A percentile compares a stretch with the other conserved stretches of the same genome.
Evolutionary conservation across 2,113 vertebrate genomes (phyloP).

Genomic region (Equus quagga): DNA sequence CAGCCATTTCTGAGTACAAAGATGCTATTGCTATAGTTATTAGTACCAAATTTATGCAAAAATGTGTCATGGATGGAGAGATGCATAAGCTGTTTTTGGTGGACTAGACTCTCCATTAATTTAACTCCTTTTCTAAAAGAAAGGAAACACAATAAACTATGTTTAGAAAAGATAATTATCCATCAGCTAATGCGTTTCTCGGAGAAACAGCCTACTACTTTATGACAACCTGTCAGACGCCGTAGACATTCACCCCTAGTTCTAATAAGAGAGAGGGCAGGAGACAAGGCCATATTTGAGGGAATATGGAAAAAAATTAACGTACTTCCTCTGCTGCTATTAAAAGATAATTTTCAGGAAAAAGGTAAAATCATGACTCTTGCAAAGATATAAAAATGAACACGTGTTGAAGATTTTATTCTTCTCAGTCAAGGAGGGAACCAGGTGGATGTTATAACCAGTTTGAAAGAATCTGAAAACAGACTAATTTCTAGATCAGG

Average conservation of each 20-base stretch:
- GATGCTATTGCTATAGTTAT: not conserved
- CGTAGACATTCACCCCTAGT: slow-evolving; percentile 53
- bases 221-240: not conserved
- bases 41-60: not conserved
- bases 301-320: slow-evolving; percentile 57
- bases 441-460: not conserved
- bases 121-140: slow-evolving; percentile 3
- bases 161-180: slow-evolving; percentile 33
- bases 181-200: slow-evolving; percentile 63
- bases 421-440: not conserved
- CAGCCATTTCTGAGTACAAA: not conserved
- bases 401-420: not conserved
- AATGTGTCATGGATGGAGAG: not conserved
- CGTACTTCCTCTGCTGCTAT: slow-evolving; percentile 37
- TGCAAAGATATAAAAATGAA: slow-evolving; percentile 7
- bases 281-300: slow-evolving; percentile 68
- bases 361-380: not conserved
- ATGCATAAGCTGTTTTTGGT: not conserved
- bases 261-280: not conserved
- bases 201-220: slow-evolving; percentile 48
- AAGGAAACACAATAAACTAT: not conserved
- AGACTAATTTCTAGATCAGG: not conserved
- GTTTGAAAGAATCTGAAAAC: not conserved
- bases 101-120: not conserved
- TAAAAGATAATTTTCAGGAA: slow-evolving; percentile 57